Conservation (phyloP, 2,113 vertebrate species). For the Cryptoleucopteryx plumbea region DNA sequence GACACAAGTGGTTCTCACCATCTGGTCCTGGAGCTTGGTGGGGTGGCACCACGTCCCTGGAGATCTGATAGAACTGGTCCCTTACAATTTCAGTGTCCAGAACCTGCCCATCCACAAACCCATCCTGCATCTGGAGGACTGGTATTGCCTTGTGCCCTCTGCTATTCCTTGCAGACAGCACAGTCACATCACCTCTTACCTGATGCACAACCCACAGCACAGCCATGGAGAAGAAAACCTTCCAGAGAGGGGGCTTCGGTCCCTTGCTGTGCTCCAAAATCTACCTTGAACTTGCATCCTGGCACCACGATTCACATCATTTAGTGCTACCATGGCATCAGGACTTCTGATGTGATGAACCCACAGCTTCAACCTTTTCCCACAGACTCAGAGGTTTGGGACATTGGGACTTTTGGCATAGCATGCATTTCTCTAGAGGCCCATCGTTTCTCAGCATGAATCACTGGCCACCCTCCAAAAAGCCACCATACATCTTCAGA, state of each 20-base stretch:
- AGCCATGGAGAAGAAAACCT: neutral
- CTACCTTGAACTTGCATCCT: neutral
- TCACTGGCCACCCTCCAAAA: neutral
- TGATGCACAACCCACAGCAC: neutral
- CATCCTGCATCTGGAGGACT: neutral
- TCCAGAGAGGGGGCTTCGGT: neutral
- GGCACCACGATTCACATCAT: neutral
- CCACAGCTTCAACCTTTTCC: neutral
- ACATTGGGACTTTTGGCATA: fast-evolving
- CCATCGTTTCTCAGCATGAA: fast-evolving
- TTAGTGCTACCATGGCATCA: neutral
- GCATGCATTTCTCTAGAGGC: neutral
- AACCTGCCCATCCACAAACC: neutral
- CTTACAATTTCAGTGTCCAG: neutral
- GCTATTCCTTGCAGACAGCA: neutral
- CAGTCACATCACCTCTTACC: neutral
- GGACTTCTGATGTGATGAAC: neutral
- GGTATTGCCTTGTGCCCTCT: neutral
- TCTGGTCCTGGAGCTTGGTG: neutral
- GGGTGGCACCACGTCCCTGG: neutral
- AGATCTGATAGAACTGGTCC: neutral
- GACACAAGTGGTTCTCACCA: neutral
- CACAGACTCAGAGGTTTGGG: neutral
- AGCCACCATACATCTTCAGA: neutral
- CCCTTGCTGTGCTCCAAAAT: neutral